Percentiles rank a stretch among this genome's conserved stretches.
Evolutionary conservation across 2,797 vertebrate species (phyloP).

Genomic region (Xyrichtys novacula): DNA sequence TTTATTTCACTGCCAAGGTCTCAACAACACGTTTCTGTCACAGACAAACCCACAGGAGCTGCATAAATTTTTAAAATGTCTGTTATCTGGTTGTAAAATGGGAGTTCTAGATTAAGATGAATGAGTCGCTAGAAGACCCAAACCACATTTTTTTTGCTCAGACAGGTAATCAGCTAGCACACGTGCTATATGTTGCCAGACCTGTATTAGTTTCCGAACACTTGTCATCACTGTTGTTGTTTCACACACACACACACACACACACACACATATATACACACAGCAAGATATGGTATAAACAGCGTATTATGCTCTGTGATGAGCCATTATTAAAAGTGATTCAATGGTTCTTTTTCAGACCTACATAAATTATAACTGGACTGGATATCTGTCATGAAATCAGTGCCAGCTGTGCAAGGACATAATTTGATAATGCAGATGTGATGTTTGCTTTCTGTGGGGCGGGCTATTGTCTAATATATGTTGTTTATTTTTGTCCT

Average conservation of each 20-base stretch:
- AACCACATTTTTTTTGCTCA: conserved; percentile 35
- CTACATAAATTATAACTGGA: neutral
- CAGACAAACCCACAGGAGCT: neutral
- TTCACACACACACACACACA: neutral
- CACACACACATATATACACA: conserved; percentile 1
- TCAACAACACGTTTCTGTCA: too few species aligned
- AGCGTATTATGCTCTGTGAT: neutral
- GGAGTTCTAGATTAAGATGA: neutral
- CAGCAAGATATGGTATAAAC: too few species aligned
- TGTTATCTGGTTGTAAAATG: neutral
- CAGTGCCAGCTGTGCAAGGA: conserved; percentile 24
- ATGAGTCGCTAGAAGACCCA: conserved; percentile 8
- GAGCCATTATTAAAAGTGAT: conserved; percentile 8
- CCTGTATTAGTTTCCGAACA: conserved; percentile 28
- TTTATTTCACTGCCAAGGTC: too few species aligned
- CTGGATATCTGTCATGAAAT: neutral
- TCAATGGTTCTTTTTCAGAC: conserved; percentile 34
- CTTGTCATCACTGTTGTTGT: conserved; percentile 15
- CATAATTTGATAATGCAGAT: conserved; percentile 39
- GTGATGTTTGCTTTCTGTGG: conserved; percentile 9
- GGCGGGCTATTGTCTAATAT: conserved; percentile 29
- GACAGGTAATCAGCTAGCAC: neutral
- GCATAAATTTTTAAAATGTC: neutral
- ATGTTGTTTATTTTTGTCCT: conserved; percentile 30
- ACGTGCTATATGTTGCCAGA: conserved; percentile 17